Base-by-base conservation (phyloP, 30 jellyfish, hydroid and myxozoan species). In the Morbakka virulenta region DNA sequence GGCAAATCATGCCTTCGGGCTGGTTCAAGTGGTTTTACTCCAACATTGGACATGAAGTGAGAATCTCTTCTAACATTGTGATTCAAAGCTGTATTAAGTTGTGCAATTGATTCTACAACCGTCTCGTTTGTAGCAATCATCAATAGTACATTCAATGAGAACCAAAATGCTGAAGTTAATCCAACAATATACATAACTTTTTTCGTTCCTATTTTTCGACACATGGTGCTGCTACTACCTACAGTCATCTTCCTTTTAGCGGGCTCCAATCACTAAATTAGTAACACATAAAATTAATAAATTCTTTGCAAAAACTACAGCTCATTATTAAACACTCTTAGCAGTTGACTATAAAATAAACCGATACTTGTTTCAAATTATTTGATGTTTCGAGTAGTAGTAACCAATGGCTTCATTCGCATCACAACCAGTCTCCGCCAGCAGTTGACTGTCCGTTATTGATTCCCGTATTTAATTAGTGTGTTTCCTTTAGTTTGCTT, bases 161-260 rank as follows among this genome's bases (percentile, higher is more conserved):
- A 86, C 98, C 98, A 92, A 70, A 92, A 85, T 31, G 76, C 94
- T 14, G 98, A 85, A 11, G 98, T 86, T 62, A 92, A 53, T 0
- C 81, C 96, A n/a, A 92, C 72, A 12, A 92, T 67, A 69, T 92
- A 92, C 17, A 92, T 25, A 26, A 92, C 67, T 48, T 75, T 85
- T 48, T 49, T 75, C 31, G 89, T 50, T 1, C 81, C 74, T 35
- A 84, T 32, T 50, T 71, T 82, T 23, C 79, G 13, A 41, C 57
- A 41, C 57, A 41, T 41, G 17, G 57, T 41, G 17, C 13, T 17
- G 17, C 17, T 6, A 41, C 13, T 17, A 6, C 13, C 13, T 17
- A 41, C 57, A 41, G 57, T 41, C 57, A 41, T 41, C n/a, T n/a
- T n/a, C n/a, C n/a, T n/a, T n/a, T n/a, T n/a, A n/a, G n/a, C n/a